Percentiles rank a stretch among this genome's conserved stretches.
These are phyloP conservation scores for Hoplostethus atlanticus DNA, from an alignment of 2,797 vertebrate species.

Conservation along the genomic window DNA sequence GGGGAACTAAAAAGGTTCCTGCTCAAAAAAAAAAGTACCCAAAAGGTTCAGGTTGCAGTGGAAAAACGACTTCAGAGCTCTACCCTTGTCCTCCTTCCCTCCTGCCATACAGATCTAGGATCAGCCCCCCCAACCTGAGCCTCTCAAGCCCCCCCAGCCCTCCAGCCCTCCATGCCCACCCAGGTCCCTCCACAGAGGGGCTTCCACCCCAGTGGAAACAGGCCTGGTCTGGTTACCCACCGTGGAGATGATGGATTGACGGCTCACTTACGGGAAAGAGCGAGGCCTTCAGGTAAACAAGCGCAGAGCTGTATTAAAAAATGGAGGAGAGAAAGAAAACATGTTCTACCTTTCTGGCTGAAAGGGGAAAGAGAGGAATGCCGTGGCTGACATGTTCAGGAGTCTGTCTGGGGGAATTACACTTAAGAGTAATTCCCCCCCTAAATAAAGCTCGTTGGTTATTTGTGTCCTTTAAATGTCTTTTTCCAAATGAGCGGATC, in stretches of 20 bases:
- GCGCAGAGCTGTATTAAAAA: slow-evolving; percentile 64
- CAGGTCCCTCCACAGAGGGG: slow-evolving; percentile 50
- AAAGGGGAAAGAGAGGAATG: slow-evolving; percentile 40
- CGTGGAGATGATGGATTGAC: slow-evolving; percentile 83
- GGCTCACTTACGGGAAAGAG: slow-evolving; percentile 73
- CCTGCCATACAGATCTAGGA: not conserved
- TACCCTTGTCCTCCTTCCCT: slow-evolving; percentile 10
- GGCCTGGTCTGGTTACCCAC: slow-evolving; percentile 76
- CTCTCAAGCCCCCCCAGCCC: not conserved
- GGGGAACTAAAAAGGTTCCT: too few species aligned
- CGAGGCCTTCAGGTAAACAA: slow-evolving; percentile 79
- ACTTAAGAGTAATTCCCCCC: slow-evolving; percentile 38
- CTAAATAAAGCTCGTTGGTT: slow-evolving; percentile 52
- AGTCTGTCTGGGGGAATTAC: slow-evolving; percentile 19
- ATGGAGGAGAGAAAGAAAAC: slow-evolving; percentile 64
- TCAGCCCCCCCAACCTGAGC: not conserved
- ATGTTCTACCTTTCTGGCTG: slow-evolving; percentile 54
- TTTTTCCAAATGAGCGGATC: slow-evolving; percentile 62
- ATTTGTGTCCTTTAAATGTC: slow-evolving; percentile 57
- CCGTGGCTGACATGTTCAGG: slow-evolving; percentile 39
- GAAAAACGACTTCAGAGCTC: too few species aligned
- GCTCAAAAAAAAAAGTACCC: too few species aligned
- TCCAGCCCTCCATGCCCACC: slow-evolving; percentile 49
- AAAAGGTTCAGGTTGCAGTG: too few species aligned
- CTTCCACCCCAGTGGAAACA: slow-evolving; percentile 71